Evolutionary conservation across 2,113 vertebrate genomes (phyloP), one percentile per base, ranked within the genome.

Genomic region (Ceuthmochares aereus): DNA sequence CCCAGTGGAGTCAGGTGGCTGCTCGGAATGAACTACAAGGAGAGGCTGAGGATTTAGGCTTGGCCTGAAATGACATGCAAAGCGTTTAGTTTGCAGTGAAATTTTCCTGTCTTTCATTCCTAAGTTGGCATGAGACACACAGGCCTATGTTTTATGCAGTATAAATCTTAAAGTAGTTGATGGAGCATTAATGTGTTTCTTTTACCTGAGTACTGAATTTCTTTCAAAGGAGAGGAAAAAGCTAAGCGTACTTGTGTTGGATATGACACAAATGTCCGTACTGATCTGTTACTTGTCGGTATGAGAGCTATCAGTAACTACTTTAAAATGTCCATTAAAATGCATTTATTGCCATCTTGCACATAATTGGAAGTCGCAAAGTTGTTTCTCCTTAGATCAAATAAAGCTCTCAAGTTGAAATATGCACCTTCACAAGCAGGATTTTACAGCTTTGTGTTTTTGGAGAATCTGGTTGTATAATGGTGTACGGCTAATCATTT

Each of bases 161-260:
- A 91, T 73, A 80, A 77, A 96, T 97, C 87, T 86, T 85, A 70
- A 95, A 96, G 78, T 73, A 87, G 70, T 9, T 94, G 81, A 87
- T 16, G 11, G 85, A 94, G 90, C n/a, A 75, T 56, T 87, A 75
- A 88, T 94, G 60, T 73, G 58, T 93, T 94, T 82, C 66, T 89
- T 30, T 91, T 95, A 89, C 89, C 70, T 14, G 32, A 67, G 49
- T 66, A 36, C 52, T 66, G 81, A 72, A 9, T 86, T 83, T 88
- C 14, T 29, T 75, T 20, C 47, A 68, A 95, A 95, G 77, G 74
- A 69, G 69, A 76, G 45, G 86, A 60, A 64, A 56, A 94, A 93
- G 55, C 84, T 76, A 85, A 79, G 27, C 34, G 68, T 77, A 42
- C 55, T 70, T 66, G n/a, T 86, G 60, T 60, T 83, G 58, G 67